Percentiles rank a stretch among this genome's conserved stretches.
phyloP scores from a whole-genome alignment of 2,113 vertebrate species.

The Orthochromis malagaraziensis region DNA sequence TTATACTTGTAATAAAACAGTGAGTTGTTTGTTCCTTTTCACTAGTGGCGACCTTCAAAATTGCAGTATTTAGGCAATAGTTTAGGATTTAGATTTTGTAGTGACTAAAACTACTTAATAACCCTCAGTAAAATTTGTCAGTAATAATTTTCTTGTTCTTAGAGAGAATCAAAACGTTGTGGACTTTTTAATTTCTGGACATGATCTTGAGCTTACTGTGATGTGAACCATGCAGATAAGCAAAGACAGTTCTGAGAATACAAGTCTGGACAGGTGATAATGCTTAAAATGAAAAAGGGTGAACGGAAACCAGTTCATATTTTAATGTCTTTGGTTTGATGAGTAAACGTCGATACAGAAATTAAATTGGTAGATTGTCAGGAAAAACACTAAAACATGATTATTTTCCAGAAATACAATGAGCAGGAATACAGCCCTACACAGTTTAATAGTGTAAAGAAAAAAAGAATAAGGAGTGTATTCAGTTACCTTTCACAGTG shows the following conservation, averaged over 20 bases:
- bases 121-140: background rate
- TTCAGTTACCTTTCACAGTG: background rate
- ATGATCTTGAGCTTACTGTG: background rate
- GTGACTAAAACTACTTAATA: background rate
- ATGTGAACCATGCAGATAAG: background rate
- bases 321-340: background rate
- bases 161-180: background rate
- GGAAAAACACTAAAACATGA: background rate
- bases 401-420: background rate
- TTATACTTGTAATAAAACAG: background rate
- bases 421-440: background rate
- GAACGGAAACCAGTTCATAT: background rate
- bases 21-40: background rate
- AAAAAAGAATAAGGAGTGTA: background rate
- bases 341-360: background rate
- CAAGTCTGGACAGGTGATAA: background rate
- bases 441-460: background rate
- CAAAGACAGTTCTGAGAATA: background rate
- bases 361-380: background rate
- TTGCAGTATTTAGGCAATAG: background rate
- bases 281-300: background rate
- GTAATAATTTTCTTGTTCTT: background rate
- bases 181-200: background rate
- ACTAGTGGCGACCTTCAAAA: background rate
- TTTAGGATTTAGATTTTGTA: background rate